Evolutionary conservation across 1,140 invertebrate genomes (phyloP).

Genomic region (Musca domestica): DNA sequence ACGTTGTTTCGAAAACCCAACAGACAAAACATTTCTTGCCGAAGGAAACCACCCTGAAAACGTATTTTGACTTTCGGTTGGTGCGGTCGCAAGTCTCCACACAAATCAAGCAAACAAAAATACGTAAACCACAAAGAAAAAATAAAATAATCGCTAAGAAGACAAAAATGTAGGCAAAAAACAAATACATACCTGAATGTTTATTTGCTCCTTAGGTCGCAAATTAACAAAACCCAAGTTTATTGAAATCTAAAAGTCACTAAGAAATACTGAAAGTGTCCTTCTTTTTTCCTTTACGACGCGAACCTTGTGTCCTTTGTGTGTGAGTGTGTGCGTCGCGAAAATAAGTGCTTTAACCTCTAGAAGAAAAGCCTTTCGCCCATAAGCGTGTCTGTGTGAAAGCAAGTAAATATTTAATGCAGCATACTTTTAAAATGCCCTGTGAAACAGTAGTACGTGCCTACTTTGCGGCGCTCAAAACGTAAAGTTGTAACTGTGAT

Average conservation of each 20-base stretch:
- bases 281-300: not conserved
- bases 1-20: constrained; percentile 7
- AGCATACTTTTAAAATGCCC: no score
- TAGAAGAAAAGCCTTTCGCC: not conserved
- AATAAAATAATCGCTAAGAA: constrained; percentile 16
- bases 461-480: no score
- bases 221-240: constrained; percentile 29
- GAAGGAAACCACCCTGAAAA: constrained; percentile 42
- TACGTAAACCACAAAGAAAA: constrained; percentile 24
- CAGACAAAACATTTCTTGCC: constrained; percentile 14
- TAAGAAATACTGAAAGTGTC: not conserved
- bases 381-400: no score
- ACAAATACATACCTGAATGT: no score
- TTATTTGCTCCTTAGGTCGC: not conserved
- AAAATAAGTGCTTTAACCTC: constrained; percentile 19
- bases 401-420: no score
- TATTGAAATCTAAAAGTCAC: not conserved
- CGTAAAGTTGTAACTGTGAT: no score
- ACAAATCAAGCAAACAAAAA: constrained; percentile 12
- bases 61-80: constrained; percentile 44
- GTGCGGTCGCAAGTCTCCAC: constrained; percentile 40
- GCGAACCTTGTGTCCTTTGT: not conserved
- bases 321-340: not conserved
- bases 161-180: not conserved
- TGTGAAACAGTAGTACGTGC: no score